phyloP scores from a whole-genome alignment of 2,113 vertebrate genomes.

The Seriola rivoliana region DNA sequence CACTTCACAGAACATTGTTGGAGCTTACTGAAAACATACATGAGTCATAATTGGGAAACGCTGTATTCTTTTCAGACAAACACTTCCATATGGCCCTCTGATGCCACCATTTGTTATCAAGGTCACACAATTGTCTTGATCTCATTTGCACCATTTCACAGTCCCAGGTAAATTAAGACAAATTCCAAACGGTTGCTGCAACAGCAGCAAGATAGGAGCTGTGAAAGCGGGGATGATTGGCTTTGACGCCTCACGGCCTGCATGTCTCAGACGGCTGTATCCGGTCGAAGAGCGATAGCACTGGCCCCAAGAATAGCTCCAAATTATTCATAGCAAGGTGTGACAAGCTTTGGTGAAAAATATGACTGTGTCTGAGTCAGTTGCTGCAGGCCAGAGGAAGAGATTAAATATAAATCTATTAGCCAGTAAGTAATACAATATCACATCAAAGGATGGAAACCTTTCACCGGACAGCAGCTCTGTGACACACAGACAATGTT shows the following conservation, averaged over 20 bases:
- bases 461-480: conserved; percentile 29
- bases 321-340: conserved; percentile 73
- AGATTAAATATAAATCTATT: conserved; percentile 59
- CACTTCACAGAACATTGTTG: background rate
- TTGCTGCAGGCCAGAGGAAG: conserved; percentile 47
- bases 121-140: conserved; percentile 6
- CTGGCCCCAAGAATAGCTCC: conserved; percentile 71
- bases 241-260: conserved; percentile 43
- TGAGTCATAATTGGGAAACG: background rate
- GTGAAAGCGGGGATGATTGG: conserved; percentile 45
- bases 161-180: background rate
- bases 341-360: conserved; percentile 66
- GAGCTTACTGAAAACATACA: background rate
- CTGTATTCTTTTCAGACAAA: conserved; percentile 2
- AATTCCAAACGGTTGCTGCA: conserved; percentile 42
- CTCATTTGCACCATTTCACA: conserved; percentile 19
- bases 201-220: conserved; percentile 54
- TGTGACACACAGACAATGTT: conserved; percentile 4
- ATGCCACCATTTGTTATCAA: background rate
- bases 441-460: conserved; percentile 42
- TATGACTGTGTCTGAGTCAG: conserved; percentile 53
- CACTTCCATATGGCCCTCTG: no score
- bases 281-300: conserved; percentile 59
- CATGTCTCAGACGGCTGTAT: conserved; percentile 52
- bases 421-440: conserved; percentile 38